These are phyloP conservation scores for Chaenogobius annularis DNA, from an alignment of 2,113 vertebrate species.

Conservation along the genomic window DNA sequence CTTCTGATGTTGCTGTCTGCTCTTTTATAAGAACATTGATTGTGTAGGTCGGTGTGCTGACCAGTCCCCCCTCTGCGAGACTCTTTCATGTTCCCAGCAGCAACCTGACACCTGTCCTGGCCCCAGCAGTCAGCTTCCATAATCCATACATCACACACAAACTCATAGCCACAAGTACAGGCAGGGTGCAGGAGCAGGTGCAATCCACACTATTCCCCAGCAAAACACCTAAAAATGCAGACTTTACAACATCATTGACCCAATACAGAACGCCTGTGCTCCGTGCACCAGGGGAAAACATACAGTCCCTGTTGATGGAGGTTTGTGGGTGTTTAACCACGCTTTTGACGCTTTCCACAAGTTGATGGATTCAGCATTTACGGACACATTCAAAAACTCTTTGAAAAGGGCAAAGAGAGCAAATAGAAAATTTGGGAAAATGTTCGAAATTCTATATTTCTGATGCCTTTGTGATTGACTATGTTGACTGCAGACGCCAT, in stretches of 20 bases:
- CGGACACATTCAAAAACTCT: not conserved
- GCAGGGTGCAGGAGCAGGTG: slow-evolving; percentile 18
- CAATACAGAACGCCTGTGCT: slow-evolving; percentile 17
- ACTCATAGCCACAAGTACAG: slow-evolving; percentile 11
- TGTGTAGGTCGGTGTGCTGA: slow-evolving; percentile 67
- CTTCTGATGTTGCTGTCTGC: slow-evolving; percentile 72
- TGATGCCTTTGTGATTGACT: not conserved
- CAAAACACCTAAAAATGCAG: slow-evolving; percentile 18
- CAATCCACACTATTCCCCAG: slow-evolving; percentile 21
- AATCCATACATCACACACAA: slow-evolving; percentile 65
- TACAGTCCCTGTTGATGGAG: not conserved
- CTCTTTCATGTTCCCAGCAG: slow-evolving; percentile 77
- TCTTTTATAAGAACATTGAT: slow-evolving; percentile 76
- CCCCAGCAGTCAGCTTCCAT: slow-evolving; percentile 63
- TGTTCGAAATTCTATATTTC: not conserved
- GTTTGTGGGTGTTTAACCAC: slow-evolving; percentile 20
- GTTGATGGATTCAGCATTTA: slow-evolving; percentile 3
- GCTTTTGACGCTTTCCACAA: not conserved
- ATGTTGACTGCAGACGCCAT: not conserved
- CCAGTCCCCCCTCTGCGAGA: slow-evolving; percentile 51
- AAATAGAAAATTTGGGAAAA: not conserved
- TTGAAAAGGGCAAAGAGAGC: not conserved
- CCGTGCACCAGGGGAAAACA: not conserved
- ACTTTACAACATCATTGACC: slow-evolving; percentile 13
- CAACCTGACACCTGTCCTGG: slow-evolving; percentile 67